Evolutionary conservation across 2,113 vertebrate species (phyloP), one percentile per base, ranked within the genome.

Genomic region (Pandion haliaetus): DNA sequence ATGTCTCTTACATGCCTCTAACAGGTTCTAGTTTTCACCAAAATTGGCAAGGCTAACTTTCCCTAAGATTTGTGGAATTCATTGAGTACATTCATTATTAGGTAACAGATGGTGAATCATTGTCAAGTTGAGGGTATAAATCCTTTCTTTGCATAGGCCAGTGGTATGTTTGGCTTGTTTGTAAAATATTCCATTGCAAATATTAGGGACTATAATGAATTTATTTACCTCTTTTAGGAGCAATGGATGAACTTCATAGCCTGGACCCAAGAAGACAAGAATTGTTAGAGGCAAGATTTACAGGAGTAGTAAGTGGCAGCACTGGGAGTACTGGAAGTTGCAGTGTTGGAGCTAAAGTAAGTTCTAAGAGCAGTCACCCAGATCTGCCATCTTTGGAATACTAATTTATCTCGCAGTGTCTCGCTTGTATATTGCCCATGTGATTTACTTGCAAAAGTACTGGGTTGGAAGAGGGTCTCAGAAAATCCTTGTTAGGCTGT

Each of bases 201-300:
- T 73, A 86, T 78, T 74, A 71, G 15, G 32, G 52, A 65, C 83
- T 86, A 32, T 70, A 88, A 93, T 65, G 6, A 61, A 80, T 50
- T 78, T 58, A 8, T 77, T 6, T 66, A 9, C 61, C n/a, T 87
- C 84, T 95, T 82, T 76, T 97, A 99, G 99, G 99, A 98, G 98
- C 98, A 98, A 99, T 99, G 99, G 99, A 99, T 98, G 99, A 99
- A 97, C 99, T 99, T 98, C 99, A 99, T 97, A 99, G 99, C 98
- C 98, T 99, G 98, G 99, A 99, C 98, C 99, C 99, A 97, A 99
- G 99, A 98, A 98, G 99, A 97, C 99, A 99, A 98, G 99, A 99
- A 98, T 98, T 99, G 97, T 97, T 99, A 97, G 99, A 99, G 98
- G 99, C 99, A 66, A 98, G 99, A 95, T 99, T 99, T 95, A 99